Evolutionary conservation across 92 coral and sea anemone species (phyloP), one percentile per base, ranked within the genome.

Genomic region (Galaxea fascicularis): DNA sequence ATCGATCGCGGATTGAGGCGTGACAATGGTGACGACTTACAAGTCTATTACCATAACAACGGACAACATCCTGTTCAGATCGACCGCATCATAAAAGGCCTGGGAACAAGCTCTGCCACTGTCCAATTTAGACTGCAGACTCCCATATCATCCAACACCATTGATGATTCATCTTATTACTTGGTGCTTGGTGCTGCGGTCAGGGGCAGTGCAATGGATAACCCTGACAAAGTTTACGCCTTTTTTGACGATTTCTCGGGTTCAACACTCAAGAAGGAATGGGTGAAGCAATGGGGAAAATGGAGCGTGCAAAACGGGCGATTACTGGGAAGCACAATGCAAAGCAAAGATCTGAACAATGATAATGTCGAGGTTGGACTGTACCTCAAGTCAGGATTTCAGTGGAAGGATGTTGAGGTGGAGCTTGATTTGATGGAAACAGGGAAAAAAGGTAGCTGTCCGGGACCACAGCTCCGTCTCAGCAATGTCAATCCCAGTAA

Each of bases 361-460:
- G 90, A 89, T 1, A 51, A 46, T 21, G 3, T 0, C 11, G 98
- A 93, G 49, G 80, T 93, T 16, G 93, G 95, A 3, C 17, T 94
- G 4, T 90, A 84, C 66, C 84, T 86, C 4, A 90, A 65, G 46
- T 54, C 87, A 6, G 98, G 95, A 0, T 35, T 31, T 58, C 77
- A 73, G 9, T 94, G 98, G 98, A 84, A 54, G 67, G 98, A 94
- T 65, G 69, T 91, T 26, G 95, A 89, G 65, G 92, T 94, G 0
- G 98, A 92, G 58, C 84, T 94, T 15, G 98, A 94, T 65, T 56
- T 94, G 73, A 87, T 89, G 93, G 98, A 92, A 58, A 81, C 87
- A 16, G 73, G 85, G 52, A 53, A 72, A 31, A 28, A 31, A 0
- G 65, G 18, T 1, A 77, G 76, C 18, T 90, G 25, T 25, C 91